Evolutionary conservation across 2,888 invertebrate genomes (phyloP), one percentile per base, ranked within the genome.

Genomic region (Choristoneura rosaceana): DNA sequence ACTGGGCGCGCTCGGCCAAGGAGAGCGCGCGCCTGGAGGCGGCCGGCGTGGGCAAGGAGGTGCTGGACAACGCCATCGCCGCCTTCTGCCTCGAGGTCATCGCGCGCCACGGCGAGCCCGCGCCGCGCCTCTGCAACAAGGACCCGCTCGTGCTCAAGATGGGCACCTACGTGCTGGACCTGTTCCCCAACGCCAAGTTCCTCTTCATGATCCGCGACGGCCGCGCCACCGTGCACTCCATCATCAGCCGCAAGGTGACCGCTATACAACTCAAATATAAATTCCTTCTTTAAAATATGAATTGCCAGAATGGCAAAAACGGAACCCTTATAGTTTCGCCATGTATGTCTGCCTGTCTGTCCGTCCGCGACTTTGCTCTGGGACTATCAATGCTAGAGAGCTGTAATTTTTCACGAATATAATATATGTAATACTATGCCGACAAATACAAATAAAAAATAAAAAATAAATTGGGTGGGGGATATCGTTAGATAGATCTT

Each of bases 161-260:
- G 95, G 99, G 99, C 85, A 96, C 97, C 69, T 99, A 93, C 78
- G 97, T 99, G 82, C 96, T 98, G 76, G 97, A 98, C 87, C 95
- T 99, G 75, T 99, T 99, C 94, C 99, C 99, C 61, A 98, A 99
- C 88, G 97, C 99, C 74, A 99, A 99, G 94, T 99, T 99, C 93
- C 95, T 99, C 81, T 98, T 99, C 91, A 99, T 99, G 99, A 97
- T 99, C 81, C 96, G 99, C 76, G 99, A 99, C 90, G 99, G 99
- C 38, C 96, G 99, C 76, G 99, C 99, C 75, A 99, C 99, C 34
- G 99, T 99, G 75, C 99, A 99, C 94, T 99, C 99, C 76, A 99
- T 99, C 88, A 99, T 99, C 86, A 97, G 98, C 66, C 95, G 99
- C 82, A 98, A 99, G 96, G 98, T 97, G 83, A 41, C 77, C 2